These are phyloP conservation scores for Indri indri DNA, from an alignment of 2,113 vertebrate species.

Conservation along the genomic window DNA sequence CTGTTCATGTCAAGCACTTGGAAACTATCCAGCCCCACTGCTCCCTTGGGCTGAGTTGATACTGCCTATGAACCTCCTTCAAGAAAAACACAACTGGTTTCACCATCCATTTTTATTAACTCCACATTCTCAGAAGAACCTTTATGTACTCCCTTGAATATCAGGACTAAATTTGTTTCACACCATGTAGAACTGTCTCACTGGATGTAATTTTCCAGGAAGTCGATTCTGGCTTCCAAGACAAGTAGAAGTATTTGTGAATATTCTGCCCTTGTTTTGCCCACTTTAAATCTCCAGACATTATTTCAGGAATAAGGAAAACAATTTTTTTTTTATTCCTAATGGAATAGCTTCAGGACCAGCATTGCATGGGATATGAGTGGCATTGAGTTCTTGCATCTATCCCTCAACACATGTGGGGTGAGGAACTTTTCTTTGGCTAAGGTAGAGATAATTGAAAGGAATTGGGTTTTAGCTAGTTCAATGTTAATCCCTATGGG, in stretches of 20 bases:
- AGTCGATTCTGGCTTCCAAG: not conserved
- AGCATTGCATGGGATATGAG: conserved; percentile 23
- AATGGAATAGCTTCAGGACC: conserved; percentile 56
- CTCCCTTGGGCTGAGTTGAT: conserved; percentile 60
- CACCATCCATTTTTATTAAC: conserved; percentile 50
- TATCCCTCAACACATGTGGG: not conserved
- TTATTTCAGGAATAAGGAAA: conserved; percentile 35
- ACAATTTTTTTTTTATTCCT: not conserved
- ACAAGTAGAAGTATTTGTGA: not conserved
- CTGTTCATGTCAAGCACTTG: conserved; percentile 29
- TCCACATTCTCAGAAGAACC: conserved; percentile 53
- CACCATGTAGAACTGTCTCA: not conserved
- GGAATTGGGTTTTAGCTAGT: not conserved
- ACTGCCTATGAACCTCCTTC: conserved; percentile 62
- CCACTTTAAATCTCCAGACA: not conserved
- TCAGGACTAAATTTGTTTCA: conserved; percentile 32
- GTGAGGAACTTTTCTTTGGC: not conserved
- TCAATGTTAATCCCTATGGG: not conserved
- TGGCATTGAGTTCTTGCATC: not conserved
- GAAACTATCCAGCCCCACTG: not conserved
- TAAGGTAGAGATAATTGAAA: not conserved
- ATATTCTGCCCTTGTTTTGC: not conserved
- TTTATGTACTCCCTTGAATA: conserved; percentile 23
- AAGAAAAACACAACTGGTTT: conserved; percentile 44
- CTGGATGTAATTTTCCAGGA: conserved; percentile 22